Percentiles rank a stretch among this genome's conserved stretches.
These are phyloP conservation scores for Heterohyrax brucei DNA, from an alignment of 2,797 vertebrate species.

Conservation along the genomic window DNA sequence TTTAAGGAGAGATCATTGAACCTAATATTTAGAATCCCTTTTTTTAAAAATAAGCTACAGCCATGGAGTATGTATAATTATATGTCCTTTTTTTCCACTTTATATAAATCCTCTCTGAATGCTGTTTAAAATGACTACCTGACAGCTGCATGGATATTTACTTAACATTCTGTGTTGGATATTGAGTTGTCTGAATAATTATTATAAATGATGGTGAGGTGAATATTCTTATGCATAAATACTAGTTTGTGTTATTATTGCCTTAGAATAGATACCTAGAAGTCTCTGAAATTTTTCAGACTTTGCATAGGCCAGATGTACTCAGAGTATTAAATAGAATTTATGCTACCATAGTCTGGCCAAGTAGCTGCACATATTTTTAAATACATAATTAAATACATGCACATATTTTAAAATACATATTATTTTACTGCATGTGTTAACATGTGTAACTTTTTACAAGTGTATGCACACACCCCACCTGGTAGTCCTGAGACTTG, in stretches of 20 bases:
- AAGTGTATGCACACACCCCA: background rate
- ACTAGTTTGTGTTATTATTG: background rate
- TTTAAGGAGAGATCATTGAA: background rate
- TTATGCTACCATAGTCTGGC: background rate
- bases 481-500: background rate
- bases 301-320: background rate
- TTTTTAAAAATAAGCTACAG: background rate
- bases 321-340: background rate
- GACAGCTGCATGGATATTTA: background rate
- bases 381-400: background rate
- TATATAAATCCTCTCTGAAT: background rate
- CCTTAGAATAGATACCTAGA: background rate
- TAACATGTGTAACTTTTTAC: background rate
- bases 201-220: slow-evolving; percentile 17
- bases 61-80: background rate
- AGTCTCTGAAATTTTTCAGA: background rate
- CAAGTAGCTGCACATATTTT: background rate
- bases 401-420: background rate
- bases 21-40: background rate
- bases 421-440: background rate
- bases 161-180: background rate
- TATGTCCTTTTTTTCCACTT: background rate
- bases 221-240: background rate
- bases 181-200: slow-evolving; percentile 43
- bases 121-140: slow-evolving; percentile 6